Evolutionary conservation across 2,888 invertebrate genomes (phyloP).

Genomic region (Piscicola geometra): DNA sequence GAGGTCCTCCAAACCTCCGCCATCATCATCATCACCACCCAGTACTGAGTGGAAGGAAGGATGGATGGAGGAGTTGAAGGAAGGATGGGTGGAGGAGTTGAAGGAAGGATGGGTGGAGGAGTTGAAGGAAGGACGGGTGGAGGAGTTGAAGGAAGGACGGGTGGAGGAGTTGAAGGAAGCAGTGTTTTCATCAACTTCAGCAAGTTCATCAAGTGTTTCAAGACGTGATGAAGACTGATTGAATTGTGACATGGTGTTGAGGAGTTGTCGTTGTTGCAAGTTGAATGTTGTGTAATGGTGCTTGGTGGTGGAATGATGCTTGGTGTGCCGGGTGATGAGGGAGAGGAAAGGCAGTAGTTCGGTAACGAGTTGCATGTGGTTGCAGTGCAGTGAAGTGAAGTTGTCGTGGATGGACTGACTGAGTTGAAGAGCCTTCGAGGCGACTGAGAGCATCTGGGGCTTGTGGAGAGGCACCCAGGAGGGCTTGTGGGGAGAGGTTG

Average conservation of each 20-base stretch:
- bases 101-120: no score
- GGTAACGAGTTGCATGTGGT: neutral
- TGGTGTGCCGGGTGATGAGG: neutral
- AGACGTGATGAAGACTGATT: no score
- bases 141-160: no score
- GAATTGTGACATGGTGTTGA: neutral
- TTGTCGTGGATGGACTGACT: neutral
- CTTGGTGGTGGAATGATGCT: neutral
- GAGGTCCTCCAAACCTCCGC: no score
- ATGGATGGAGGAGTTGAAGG: no score
- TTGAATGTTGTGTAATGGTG: neutral
- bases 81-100: no score
- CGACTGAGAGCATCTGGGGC: constrained; percentile 50
- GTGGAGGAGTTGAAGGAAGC: neutral
- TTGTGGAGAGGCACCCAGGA: constrained; percentile 55
- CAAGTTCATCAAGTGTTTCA: neutral
- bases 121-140: no score
- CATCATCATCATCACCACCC: no score
- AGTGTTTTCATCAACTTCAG: neutral
- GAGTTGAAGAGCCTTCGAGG: constrained; percentile 40
- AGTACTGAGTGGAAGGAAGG: neutral
- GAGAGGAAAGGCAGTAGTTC: constrained; percentile 35
- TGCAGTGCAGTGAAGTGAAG: neutral
- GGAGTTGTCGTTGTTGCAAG: neutral
- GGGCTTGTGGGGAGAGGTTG: constrained; percentile 37